A percentile compares a stretch with the other conserved stretches of the same genome.
Conservation (phyloP, 2,797 vertebrate species). For the Danionella dracula region DNA sequence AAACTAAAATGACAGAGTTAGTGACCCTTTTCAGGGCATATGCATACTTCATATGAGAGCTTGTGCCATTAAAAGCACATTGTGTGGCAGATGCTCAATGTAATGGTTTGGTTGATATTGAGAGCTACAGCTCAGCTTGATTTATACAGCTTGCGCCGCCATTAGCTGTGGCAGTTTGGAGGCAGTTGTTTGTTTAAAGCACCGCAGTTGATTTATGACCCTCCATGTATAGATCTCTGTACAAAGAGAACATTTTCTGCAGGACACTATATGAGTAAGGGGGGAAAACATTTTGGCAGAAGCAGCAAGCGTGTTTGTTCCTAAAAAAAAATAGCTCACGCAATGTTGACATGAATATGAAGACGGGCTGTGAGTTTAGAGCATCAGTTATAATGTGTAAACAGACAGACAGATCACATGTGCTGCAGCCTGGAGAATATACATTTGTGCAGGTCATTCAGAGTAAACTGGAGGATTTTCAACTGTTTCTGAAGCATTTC, state of each 20-base stretch:
- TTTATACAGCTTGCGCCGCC: constrained; percentile 59
- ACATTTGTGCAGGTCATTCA: constrained; percentile 51
- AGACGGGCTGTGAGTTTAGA: constrained; percentile 5
- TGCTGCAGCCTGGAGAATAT: constrained; percentile 52
- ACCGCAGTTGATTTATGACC: constrained; percentile 38
- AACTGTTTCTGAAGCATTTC: neutral
- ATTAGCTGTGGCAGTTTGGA: constrained; percentile 57
- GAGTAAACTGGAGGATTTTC: constrained; percentile 48
- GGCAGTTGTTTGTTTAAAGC: constrained; percentile 60
- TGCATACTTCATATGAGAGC: neutral
- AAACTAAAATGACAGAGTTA: neutral
- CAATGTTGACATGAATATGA: neutral
- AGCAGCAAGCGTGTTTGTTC: neutral
- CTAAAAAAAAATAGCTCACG: neutral
- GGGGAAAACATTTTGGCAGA: neutral
- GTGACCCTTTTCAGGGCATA: constrained; percentile 11
- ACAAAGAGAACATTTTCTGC: neutral
- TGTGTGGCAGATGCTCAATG: constrained; percentile 62
- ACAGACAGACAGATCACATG: constrained; percentile 54
- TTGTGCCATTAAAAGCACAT: constrained; percentile 57
- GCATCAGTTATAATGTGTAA: constrained; percentile 64
- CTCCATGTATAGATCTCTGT: neutral
- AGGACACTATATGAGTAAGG: too few relatives aligned
- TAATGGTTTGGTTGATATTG: constrained; percentile 67
- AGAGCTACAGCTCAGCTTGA: constrained; percentile 62